Evolutionary conservation across 2,888 invertebrate genomes (phyloP), one percentile per base, ranked within the genome.

Genomic region (Stenurella melanura): DNA sequence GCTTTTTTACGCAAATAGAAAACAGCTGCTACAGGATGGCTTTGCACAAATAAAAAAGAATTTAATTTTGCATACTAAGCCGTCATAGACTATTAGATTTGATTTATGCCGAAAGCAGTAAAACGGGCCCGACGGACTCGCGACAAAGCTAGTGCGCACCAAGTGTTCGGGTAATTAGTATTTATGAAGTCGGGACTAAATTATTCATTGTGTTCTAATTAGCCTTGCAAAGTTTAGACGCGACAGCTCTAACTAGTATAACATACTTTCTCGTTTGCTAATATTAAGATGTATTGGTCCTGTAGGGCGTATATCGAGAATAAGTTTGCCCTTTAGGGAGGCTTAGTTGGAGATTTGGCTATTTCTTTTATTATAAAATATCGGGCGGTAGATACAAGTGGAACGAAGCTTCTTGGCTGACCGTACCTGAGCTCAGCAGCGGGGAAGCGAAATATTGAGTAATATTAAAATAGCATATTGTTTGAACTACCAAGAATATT

Each of bases 181-280:
- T 86, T 87, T 87, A 87, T 86, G 85, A 86, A 85, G 83, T 83
- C 84, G 79, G 76, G 77, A 82, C 81, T 86, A 87, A 86, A 86
- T 87, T 86, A 87, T 87, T 87, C 86, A 87, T 87, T 86, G 84
- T 87, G 83, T 84, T 77, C 80, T 86, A 87, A 86, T 86, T 87
- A 87, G 84, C 85, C 85, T 86, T 86, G 86, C 86, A 85, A 86
- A 86, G 84, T 81, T 63, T 42, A 30, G 50, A 69, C 15, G 79
- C 78, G 78, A 77, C 78, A 77, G 74, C 79, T 64, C 72, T 76
- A 79, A 80, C 80, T 75, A 68, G 77, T 67, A 71, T 73, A 75
- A 79, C 81, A 81, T 78, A 80, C 79, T 81, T 80, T 78, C 79
- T 77, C 78, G 78, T 81, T 80, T 76, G 78, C 54, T 76, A 73